Percentiles rank a stretch among this genome's conserved stretches.
phyloP scores from a whole-genome alignment of 2,113 vertebrate genomes.

The Talpa occidentalis region DNA sequence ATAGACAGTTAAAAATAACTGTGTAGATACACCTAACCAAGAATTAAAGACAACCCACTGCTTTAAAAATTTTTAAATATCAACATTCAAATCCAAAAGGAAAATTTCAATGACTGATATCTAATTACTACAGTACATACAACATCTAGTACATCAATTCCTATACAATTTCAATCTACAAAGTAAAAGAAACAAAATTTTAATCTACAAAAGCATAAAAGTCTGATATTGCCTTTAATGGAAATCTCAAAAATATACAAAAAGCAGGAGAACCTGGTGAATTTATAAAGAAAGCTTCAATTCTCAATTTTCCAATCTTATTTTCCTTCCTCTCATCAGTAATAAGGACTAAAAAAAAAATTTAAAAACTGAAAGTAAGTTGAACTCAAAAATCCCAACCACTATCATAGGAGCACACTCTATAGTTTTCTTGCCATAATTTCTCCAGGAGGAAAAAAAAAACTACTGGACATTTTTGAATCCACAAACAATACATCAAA shows the following conservation, averaged over 20 bases:
- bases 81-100: conserved; percentile 15
- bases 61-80: conserved; percentile 9
- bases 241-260: not conserved
- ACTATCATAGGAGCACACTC: not conserved
- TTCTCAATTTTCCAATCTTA: conserved; percentile 17
- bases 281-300: not conserved
- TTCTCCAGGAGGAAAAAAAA: not conserved
- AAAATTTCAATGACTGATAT: conserved; percentile 20
- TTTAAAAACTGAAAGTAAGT: conserved; percentile 8
- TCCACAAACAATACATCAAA: conserved; percentile 23
- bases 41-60: not conserved
- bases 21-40: not conserved
- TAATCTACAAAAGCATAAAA: not conserved
- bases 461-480: not conserved
- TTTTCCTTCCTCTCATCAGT: not conserved
- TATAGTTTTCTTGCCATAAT: not conserved
- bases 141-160: not conserved
- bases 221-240: not conserved
- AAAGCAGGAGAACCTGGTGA: conserved; percentile 10
- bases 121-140: not conserved
- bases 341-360: conserved; percentile 18
- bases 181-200: conserved; percentile 14
- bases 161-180: not conserved
- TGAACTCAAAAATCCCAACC: not conserved
- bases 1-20: conserved; percentile 44